These are phyloP conservation scores for Antedon bifida DNA, from an alignment of 35 echinoderm and acorn worm species.

Conservation along the genomic window DNA sequence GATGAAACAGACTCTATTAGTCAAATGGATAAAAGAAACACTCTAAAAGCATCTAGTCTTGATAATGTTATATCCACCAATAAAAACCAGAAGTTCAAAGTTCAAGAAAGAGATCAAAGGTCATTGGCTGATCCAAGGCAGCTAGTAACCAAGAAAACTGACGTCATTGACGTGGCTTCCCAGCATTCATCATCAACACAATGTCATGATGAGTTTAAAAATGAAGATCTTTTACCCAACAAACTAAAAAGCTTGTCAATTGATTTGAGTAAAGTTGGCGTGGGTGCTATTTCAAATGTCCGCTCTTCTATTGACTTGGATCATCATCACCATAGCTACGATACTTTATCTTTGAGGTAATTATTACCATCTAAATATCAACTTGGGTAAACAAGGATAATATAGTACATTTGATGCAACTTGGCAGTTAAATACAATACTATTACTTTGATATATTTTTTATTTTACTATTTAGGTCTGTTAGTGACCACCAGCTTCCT, in stretches of 20 bases:
- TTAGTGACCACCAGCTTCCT: not conserved
- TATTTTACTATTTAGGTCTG: not conserved
- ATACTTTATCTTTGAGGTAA: not conserved
- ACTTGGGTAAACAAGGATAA: too few relatives aligned
- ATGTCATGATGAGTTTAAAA: not conserved
- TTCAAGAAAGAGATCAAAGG: not conserved
- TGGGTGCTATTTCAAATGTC: not conserved
- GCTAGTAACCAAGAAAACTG: not conserved
- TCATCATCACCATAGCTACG: not conserved
- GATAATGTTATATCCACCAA: not conserved
- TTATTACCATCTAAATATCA: too few relatives aligned
- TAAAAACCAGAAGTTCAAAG: not conserved
- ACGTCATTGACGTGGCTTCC: not conserved
- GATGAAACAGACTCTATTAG: not conserved
- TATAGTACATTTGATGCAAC: too few relatives aligned
- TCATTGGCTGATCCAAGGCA: not conserved
- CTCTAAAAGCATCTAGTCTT: conserved; percentile 3
- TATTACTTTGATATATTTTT: too few relatives aligned
- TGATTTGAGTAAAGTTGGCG: not conserved
- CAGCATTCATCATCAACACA: not conserved
- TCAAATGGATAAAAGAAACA: not conserved
- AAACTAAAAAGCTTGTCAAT: not conserved
- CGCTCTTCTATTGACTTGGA: not conserved
- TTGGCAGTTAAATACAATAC: too few relatives aligned
- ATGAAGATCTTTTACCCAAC: not conserved